phyloP scores from a whole-genome alignment of 2,797 vertebrate genomes.

The Arnoldichthys spilopterus region DNA sequence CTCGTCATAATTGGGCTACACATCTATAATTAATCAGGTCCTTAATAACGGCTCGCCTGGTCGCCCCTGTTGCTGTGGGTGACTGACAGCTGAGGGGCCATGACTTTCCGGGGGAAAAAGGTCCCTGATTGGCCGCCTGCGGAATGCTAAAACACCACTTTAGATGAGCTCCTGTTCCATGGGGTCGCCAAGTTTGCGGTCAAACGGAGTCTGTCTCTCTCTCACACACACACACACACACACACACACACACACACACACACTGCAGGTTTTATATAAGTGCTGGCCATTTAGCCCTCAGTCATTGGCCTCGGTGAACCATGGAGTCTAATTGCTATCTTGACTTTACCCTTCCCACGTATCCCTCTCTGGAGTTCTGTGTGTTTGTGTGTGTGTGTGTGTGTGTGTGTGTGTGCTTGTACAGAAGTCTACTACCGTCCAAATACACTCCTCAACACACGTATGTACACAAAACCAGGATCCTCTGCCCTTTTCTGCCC shows the following conservation, averaged over 20 bases:
- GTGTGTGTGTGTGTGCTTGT: not conserved
- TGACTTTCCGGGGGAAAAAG: slow-evolving; percentile 26
- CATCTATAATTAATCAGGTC: slow-evolving; percentile 50
- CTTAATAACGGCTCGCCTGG: slow-evolving; percentile 42
- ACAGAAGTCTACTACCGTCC: no score
- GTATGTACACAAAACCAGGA: no score
- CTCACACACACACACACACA: not conserved
- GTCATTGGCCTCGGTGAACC: slow-evolving; percentile 16
- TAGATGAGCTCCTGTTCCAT: slow-evolving; percentile 33
- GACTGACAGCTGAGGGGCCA: slow-evolving; percentile 44
- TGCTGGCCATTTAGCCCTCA: slow-evolving; percentile 22
- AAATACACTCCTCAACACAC: no score
- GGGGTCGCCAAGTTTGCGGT: slow-evolving; percentile 23
- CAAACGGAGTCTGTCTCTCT: not conserved
- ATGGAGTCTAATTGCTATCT: slow-evolving; percentile 12
- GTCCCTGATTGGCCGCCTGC: slow-evolving; percentile 29
- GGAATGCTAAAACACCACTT: slow-evolving; percentile 33
- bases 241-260: slow-evolving; percentile 22
- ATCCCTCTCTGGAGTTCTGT: not conserved
- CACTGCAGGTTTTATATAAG: slow-evolving; percentile 19
- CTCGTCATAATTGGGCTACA: slow-evolving; percentile 42
- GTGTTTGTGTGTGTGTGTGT: slow-evolving; percentile 5
- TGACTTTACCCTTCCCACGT: not conserved
- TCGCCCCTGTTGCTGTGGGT: slow-evolving; percentile 8
- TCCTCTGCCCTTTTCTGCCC: no score